Evolutionary conservation across 2,888 invertebrate species (phyloP).

Genomic region (Microctonus hyperodae): DNA sequence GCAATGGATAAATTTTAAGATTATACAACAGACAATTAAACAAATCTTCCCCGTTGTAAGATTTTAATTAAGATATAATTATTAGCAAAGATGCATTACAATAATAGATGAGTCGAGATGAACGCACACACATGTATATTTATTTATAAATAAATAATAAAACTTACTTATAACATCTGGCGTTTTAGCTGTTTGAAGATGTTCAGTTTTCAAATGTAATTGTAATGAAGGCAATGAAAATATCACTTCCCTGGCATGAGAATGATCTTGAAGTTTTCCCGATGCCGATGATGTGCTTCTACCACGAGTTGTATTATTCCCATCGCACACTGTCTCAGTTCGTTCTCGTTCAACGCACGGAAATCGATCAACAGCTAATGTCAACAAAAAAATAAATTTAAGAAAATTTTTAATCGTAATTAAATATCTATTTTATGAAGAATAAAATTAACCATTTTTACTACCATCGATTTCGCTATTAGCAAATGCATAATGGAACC

Average conservation of each 20-base stretch:
- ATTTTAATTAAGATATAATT: neutral
- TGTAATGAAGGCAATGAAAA: constrained; percentile 94
- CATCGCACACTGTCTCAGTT: constrained; percentile 65
- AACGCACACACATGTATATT: neutral
- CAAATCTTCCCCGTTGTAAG: neutral
- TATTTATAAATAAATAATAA: neutral
- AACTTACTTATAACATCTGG: constrained; percentile 71
- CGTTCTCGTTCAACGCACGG: constrained; percentile 85
- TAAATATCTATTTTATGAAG: constrained; percentile 1
- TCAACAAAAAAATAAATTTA: neutral
- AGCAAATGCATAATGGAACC: constrained; percentile 97
- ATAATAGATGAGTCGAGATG: constrained; percentile 13
- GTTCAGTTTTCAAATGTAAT: constrained; percentile 91
- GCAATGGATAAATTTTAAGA: neutral
- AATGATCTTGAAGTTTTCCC: constrained; percentile 76
- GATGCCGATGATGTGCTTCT: constrained; percentile 64
- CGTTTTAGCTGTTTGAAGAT: constrained; percentile 78
- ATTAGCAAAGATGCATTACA: constrained; percentile 8
- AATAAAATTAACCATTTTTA: constrained; percentile 5
- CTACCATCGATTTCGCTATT: constrained; percentile 93
- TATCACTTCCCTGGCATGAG: constrained; percentile 92
- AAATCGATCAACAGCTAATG: constrained; percentile 85
- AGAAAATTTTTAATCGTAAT: neutral
- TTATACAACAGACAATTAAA: neutral
- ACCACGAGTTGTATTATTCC: constrained; percentile 58